Conservation (phyloP, 2,797 vertebrate species). For the Geotrypetes seraphini region DNA sequence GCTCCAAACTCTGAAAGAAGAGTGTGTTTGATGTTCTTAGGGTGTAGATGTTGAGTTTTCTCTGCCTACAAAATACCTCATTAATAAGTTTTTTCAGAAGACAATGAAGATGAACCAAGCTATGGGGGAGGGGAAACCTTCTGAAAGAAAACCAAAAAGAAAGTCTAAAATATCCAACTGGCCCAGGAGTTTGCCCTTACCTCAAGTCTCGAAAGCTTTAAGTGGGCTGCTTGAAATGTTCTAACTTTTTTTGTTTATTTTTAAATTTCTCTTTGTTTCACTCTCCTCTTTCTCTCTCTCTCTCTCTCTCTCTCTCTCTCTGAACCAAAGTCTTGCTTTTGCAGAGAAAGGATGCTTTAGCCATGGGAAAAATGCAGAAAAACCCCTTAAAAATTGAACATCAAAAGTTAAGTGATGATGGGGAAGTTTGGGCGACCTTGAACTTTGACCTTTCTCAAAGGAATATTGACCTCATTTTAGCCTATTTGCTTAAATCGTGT, state of each 20-base stretch:
- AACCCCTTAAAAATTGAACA: too few relatives aligned
- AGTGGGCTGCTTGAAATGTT: conserved; percentile 5
- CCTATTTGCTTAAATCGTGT: conserved; percentile 19
- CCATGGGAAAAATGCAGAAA: conserved; percentile 22
- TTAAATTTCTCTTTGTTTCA: conserved; percentile 23
- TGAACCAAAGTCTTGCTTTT: conserved; percentile 46
- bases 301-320: conserved; percentile 34
- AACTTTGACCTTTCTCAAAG: conserved; percentile 23
- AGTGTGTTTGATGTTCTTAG: conserved; percentile 2
- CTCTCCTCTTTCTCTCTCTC: conserved; percentile 33
- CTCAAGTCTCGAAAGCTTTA: conserved; percentile 4
- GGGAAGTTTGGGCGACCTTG: conserved; percentile 9
- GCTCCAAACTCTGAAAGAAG: background rate
- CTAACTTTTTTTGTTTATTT: conserved; percentile 7
- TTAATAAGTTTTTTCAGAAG: background rate
- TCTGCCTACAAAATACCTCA: conserved; percentile 1
- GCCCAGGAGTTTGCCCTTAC: conserved; percentile 13
- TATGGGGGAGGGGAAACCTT: conserved; percentile 9
- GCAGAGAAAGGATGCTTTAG: conserved; percentile 39
- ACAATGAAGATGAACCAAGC: conserved; percentile 3
- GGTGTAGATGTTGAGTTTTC: conserved; percentile 1
- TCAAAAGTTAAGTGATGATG: too few relatives aligned
- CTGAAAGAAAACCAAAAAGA: conserved; percentile 6
- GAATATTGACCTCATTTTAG: conserved; percentile 28
- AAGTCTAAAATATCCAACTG: conserved; percentile 3